These are phyloP conservation scores for Ptiloglossa arizonensis DNA, from an alignment of 1,140 invertebrate species.

Conservation along the genomic window DNA sequence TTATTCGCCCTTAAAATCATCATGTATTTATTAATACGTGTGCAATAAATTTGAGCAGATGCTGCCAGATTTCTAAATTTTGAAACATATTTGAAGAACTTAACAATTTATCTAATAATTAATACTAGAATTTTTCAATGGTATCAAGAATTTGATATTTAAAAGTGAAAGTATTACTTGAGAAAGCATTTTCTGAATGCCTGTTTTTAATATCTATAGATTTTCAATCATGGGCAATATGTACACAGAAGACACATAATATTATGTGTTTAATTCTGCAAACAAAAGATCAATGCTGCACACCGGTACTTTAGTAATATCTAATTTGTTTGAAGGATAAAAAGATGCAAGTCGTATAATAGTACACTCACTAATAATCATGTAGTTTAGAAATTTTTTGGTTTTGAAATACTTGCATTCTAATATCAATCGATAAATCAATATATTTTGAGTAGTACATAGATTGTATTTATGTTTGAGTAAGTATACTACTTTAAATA, in stretches of 20 bases:
- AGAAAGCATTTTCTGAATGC: slow-evolving; percentile 9
- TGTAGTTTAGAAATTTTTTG: slow-evolving; percentile 46
- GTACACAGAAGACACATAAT: slow-evolving; percentile 40
- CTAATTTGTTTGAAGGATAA: slow-evolving; percentile 42
- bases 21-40: slow-evolving; percentile 35
- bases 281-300: slow-evolving; percentile 11
- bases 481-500: slow-evolving; percentile 52
- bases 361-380: slow-evolving; percentile 21
- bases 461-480: slow-evolving; percentile 54
- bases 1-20: slow-evolving; percentile 30
- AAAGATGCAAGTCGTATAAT: slow-evolving; percentile 48
- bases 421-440: slow-evolving; percentile 22
- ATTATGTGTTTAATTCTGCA: slow-evolving; percentile 38
- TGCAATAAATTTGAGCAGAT: slow-evolving; percentile 40
- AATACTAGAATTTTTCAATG: not conserved
- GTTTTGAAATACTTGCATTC: slow-evolving; percentile 34
- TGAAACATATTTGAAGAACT: slow-evolving; percentile 52
- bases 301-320: slow-evolving; percentile 34
- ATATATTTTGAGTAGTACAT: slow-evolving; percentile 54
- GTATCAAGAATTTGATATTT: slow-evolving; percentile 16
- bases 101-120: not conserved
- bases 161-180: not conserved
- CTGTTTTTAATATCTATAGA: slow-evolving; percentile 17
- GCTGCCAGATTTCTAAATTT: slow-evolving; percentile 33
- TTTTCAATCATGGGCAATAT: slow-evolving; percentile 31